Conservation (phyloP, 2,113 vertebrate genomes). For the Syngnathus scovelli region DNA sequence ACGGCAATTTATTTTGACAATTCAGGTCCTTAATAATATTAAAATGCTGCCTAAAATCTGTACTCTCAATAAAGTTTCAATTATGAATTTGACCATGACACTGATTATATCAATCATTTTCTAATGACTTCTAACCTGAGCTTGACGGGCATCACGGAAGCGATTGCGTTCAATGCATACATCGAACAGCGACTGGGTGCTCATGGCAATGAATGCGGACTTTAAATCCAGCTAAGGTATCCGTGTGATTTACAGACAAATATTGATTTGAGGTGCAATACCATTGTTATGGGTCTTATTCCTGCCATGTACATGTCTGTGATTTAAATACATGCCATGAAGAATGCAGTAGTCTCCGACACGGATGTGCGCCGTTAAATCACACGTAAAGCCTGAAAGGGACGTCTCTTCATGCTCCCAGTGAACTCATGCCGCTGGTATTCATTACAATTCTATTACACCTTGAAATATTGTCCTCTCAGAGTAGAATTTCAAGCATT, state of each 20-base stretch:
- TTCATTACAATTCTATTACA: neutral
- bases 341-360: conserved; percentile 12
- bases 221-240: conserved; percentile 29
- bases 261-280: conserved; percentile 48
- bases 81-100: neutral
- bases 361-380: conserved; percentile 26
- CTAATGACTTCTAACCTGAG: conserved; percentile 14
- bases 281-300: conserved; percentile 37
- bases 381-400: conserved; percentile 1
- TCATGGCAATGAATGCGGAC: conserved; percentile 10
- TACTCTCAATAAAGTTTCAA: neutral
- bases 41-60: neutral
- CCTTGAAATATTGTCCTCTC: conserved; percentile 9
- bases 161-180: conserved; percentile 9
- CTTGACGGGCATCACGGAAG: conserved; percentile 1
- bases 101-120: neutral
- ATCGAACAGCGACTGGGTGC: conserved; percentile 30
- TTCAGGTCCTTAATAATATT: neutral
- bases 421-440: conserved; percentile 11
- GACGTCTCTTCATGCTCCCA: conserved; percentile 1
- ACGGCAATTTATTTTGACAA: neutral
- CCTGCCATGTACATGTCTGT: conserved; percentile 11
- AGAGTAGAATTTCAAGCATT: conserved; percentile 17
- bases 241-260: conserved; percentile 41
- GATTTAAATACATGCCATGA: conserved; percentile 31